Conservation (phyloP, 2,113 vertebrate genomes). For the Balaenoptera acutorostrata region DNA sequence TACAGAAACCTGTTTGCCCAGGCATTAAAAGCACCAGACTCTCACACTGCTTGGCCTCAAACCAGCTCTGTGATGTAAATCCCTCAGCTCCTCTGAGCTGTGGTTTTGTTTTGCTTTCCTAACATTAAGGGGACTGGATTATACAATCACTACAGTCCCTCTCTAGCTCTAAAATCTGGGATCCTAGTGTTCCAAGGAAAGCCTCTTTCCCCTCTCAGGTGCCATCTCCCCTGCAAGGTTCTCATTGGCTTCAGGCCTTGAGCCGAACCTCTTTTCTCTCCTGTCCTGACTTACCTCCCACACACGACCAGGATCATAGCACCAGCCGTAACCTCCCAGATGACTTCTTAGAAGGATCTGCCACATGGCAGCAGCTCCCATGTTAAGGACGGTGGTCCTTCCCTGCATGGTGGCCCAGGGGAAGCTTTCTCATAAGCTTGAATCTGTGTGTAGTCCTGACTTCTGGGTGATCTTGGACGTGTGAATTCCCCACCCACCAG, state of each 20-base stretch:
- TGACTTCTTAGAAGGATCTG: neutral
- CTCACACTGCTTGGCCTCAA: neutral
- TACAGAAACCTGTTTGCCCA: neutral
- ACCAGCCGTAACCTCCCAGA: neutral
- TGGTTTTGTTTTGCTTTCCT: neutral
- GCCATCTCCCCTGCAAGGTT: neutral
- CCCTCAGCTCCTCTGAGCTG: neutral
- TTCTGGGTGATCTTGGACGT: neutral
- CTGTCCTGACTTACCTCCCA: neutral
- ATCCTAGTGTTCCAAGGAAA: neutral
- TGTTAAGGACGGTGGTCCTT: neutral
- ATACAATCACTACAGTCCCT: neutral
- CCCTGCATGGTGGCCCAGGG: neutral
- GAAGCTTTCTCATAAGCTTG: neutral
- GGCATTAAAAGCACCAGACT: neutral
- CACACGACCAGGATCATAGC: neutral
- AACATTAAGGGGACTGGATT: neutral
- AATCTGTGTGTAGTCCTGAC: neutral
- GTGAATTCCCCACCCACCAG: neutral
- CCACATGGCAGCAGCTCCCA: neutral
- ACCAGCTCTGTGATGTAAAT: neutral
- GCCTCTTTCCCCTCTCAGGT: neutral
- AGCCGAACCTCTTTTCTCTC: neutral
- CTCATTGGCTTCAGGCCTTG: neutral
- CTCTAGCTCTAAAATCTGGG: neutral